Evolutionary conservation across 2,888 invertebrate genomes (phyloP), one percentile per base, ranked within the genome.

Genomic region (Eristalis tenax): DNA sequence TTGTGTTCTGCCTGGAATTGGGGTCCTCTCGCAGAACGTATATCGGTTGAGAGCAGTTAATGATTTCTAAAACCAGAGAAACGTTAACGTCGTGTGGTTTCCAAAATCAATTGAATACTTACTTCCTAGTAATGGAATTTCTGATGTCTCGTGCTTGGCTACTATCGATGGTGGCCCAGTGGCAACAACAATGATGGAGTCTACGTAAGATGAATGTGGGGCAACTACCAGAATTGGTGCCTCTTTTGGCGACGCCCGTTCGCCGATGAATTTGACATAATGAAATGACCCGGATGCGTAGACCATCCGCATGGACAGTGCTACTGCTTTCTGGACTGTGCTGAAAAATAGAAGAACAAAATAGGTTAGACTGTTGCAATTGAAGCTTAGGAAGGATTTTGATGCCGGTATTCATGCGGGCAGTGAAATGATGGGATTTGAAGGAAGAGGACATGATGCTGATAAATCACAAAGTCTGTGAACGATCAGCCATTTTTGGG

Each of bases 1-100:
- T 97, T 4, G 98, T 97, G 90, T 97, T 97, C 91, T 97, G 97
- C 8, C 99, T 94, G 0, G 99, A 98, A 92, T 98, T 96, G 0
- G 98, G 97, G 94, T 98, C 98, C 91, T 98, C 98, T 74, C 99
- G 94, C 95, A 97, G 96, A 56, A 99, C 99, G 92, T 98, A 98
- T 65, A 99, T 97, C 0, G 99, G 98, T 93, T 99, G 99, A 0
- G 98, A 98, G 93, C 97, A 98, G 93, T 97, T 97, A 89, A 98
- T 98, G 69, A 99, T 94, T 92, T 97, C 98, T 97, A 94, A 92
- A 83, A 69, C 73, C 82, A 43, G 56, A 32, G 57, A 68, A 66
- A 18, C 22, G 38, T 70, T 11, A 59, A 13, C 22, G 15, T 56
- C 23, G 2, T 66, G 40, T 6, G 26, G 1, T 5, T 59, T 40